These are phyloP conservation scores for Danio choprae DNA, from an alignment of 2,797 vertebrate species.

Conservation along the genomic window DNA sequence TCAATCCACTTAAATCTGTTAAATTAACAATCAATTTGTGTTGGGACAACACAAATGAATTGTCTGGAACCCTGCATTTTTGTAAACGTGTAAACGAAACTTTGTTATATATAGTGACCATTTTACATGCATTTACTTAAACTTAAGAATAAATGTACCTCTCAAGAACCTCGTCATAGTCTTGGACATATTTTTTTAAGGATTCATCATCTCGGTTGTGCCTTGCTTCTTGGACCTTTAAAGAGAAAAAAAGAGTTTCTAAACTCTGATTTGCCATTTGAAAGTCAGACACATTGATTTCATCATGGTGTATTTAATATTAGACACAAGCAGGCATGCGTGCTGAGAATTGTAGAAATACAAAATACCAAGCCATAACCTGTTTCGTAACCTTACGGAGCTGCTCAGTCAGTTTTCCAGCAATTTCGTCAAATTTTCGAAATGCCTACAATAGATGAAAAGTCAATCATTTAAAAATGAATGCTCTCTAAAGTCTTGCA, in stretches of 20 bases:
- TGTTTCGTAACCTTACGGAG: slow-evolving; percentile 88
- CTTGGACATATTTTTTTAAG: slow-evolving; percentile 83
- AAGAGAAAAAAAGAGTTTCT: slow-evolving; percentile 31
- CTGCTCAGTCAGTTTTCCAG: slow-evolving; percentile 86
- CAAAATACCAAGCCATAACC: slow-evolving; percentile 65
- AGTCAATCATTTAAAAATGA: not conserved
- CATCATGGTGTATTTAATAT: not conserved
- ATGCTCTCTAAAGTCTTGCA: not conserved
- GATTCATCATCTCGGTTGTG: slow-evolving; percentile 85
- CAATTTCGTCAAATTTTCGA: slow-evolving; percentile 89
- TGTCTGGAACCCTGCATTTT: no score
- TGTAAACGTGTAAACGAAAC: no score
- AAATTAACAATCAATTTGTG: no score
- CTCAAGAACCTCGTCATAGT: slow-evolving; percentile 89
- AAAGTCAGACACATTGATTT: not conserved
- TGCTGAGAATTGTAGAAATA: not conserved
- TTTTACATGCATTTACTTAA: not conserved
- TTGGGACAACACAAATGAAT: no score
- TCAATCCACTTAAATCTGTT: no score
- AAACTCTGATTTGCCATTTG: not conserved
- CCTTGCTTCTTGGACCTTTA: slow-evolving; percentile 84
- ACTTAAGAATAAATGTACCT: slow-evolving; percentile 73
- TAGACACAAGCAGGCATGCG: not conserved
- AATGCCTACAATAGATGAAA: slow-evolving; percentile 78
- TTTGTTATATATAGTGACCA: not conserved